Evolutionary conservation across 2,888 invertebrate species (phyloP).

Genomic region (Yponomeuta evonymella): DNA sequence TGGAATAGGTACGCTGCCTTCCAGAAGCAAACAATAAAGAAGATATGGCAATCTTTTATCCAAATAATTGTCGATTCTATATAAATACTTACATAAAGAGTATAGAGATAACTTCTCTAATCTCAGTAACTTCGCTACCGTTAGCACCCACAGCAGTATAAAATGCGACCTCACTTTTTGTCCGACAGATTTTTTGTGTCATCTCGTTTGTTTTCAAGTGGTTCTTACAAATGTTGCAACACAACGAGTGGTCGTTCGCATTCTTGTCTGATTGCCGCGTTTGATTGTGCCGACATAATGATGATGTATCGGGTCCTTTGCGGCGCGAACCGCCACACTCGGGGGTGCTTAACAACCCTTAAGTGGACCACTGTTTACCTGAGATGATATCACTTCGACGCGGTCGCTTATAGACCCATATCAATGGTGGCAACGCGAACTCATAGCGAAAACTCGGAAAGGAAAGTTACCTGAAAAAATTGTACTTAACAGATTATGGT

Average conservation of each 20-base stretch:
- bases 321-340: conserved; percentile 21
- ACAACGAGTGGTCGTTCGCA: conserved; percentile 21
- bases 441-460: no score
- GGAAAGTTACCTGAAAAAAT: no score
- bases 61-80: no score
- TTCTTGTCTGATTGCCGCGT: conserved; percentile 29
- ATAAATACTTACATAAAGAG: background rate
- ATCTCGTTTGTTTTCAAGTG: conserved; percentile 23
- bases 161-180: background rate
- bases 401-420: background rate
- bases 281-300: conserved; percentile 33
- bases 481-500: no score
- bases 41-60: no score
- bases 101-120: background rate
- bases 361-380: conserved; percentile 16
- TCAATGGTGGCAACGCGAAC: background rate
- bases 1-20: no score
- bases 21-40: no score
- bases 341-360: conserved; percentile 18
- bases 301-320: conserved; percentile 38
- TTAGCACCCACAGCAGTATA: background rate
- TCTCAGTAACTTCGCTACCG: background rate
- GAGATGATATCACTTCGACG: conserved; percentile 3
- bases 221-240: conserved; percentile 7
- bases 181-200: conserved; percentile 23